Conservation (phyloP, 2,797 vertebrate genomes). For the Pangasius mekongensis region DNA sequence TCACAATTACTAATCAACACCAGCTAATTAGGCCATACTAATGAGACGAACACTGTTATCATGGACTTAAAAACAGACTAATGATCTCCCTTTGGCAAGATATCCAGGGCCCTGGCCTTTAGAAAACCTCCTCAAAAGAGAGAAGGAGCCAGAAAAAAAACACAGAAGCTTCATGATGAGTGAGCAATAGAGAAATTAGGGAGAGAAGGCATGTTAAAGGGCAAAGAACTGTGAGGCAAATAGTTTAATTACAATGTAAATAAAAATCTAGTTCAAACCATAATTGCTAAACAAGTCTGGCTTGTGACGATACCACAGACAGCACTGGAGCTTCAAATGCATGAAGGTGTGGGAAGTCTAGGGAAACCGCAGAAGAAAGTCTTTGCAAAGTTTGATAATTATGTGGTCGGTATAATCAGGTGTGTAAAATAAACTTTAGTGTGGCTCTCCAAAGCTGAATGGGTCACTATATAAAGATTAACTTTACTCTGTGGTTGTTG, state of each 20-base stretch:
- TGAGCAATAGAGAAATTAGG: not conserved
- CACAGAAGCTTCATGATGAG: not conserved
- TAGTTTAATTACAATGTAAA: not conserved
- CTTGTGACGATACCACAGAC: not conserved
- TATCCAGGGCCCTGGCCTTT: slow-evolving; percentile 4
- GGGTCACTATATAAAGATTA: not conserved
- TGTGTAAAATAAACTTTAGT: not conserved
- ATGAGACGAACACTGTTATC: slow-evolving; percentile 17
- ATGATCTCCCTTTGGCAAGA: slow-evolving; percentile 27
- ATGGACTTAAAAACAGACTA: slow-evolving; percentile 15
- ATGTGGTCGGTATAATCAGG: not conserved
- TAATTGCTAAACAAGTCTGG: not conserved
- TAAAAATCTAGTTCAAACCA: not conserved
- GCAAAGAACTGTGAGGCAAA: not conserved
- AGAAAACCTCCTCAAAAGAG: not conserved
- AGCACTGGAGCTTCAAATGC: not conserved
- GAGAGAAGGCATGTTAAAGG: not conserved
- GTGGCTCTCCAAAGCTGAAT: not conserved
- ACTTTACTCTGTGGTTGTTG: not conserved
- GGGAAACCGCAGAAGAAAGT: not conserved
- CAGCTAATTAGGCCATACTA: slow-evolving; percentile 35
- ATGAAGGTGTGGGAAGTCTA: not conserved
- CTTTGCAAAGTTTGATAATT: not conserved
- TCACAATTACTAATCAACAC: slow-evolving; percentile 39
- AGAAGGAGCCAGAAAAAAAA: not conserved